Percentiles rank a stretch among this genome's conserved stretches.
phyloP scores from a whole-genome alignment of 2,888 invertebrate species.

The Drosophila paranaensis region DNA sequence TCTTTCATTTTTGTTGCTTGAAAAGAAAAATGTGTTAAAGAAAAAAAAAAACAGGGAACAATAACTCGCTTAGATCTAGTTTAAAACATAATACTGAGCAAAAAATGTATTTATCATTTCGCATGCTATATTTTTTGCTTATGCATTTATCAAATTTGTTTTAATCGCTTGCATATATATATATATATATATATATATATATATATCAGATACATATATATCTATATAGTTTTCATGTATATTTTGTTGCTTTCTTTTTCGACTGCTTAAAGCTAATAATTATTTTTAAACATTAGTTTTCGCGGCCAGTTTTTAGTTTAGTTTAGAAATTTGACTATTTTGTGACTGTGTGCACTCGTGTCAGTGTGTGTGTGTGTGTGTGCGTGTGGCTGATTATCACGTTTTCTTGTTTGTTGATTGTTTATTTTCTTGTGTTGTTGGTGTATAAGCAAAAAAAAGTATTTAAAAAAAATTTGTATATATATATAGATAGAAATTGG shows the following conservation, averaged over 20 bases:
- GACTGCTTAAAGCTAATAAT: slow-evolving; percentile 40
- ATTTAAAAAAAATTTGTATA: slow-evolving; percentile 14
- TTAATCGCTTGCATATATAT: slow-evolving; percentile 41
- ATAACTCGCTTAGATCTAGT: slow-evolving; percentile 82
- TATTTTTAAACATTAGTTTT: slow-evolving; percentile 46
- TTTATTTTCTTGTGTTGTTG: slow-evolving; percentile 35
- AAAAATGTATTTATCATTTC: slow-evolving; percentile 76
- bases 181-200: background rate
- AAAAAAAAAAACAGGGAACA: slow-evolving; percentile 65
- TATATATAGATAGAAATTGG: slow-evolving; percentile 23
- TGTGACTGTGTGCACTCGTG: slow-evolving; percentile 59
- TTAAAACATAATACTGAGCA: slow-evolving; percentile 85
- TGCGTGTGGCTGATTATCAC: slow-evolving; percentile 64
- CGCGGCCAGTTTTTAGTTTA: slow-evolving; percentile 49
- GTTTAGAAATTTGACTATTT: slow-evolving; percentile 72
- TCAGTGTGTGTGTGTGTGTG: slow-evolving; percentile 35
- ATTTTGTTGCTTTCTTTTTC: slow-evolving; percentile 31
- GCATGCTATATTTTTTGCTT: slow-evolving; percentile 61
- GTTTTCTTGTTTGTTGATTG: slow-evolving; percentile 50
- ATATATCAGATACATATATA: slow-evolving; percentile 3
- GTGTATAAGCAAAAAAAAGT: slow-evolving; percentile 49
- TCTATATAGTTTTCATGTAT: slow-evolving; percentile 5
- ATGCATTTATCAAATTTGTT: slow-evolving; percentile 48
- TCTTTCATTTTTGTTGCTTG: slow-evolving; percentile 19
- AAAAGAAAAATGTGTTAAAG: slow-evolving; percentile 39